These are phyloP conservation scores for Perognathus longimembris DNA, from an alignment of 2,113 vertebrate genomes.

Conservation along the genomic window DNA sequence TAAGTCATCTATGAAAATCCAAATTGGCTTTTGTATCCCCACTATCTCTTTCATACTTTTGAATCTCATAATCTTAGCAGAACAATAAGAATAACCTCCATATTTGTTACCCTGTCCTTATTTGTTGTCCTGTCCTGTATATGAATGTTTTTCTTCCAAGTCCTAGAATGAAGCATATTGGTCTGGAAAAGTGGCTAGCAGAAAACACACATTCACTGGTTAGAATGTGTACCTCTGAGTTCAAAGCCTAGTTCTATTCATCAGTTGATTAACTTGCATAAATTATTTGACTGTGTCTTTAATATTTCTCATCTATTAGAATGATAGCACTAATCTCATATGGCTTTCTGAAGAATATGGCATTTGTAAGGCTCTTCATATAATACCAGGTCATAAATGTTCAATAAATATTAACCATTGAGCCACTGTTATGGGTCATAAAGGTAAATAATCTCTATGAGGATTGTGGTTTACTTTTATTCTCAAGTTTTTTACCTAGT, in stretches of 20 bases:
- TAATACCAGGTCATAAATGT: neutral
- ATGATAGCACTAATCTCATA: neutral
- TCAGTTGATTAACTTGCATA: neutral
- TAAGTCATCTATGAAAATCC: conserved; percentile 25
- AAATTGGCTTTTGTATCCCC: neutral
- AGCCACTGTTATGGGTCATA: neutral
- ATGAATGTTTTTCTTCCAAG: neutral
- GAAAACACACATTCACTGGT: neutral
- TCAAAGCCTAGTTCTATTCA: neutral
- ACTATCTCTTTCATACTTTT: neutral
- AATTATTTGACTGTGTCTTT: neutral
- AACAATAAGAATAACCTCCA: neutral
- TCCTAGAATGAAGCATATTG: neutral
- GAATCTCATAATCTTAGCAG: neutral
- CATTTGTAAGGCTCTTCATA: conserved; percentile 6
- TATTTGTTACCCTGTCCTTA: neutral
- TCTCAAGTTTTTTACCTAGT: neutral
- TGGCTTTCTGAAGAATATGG: conserved; percentile 1
- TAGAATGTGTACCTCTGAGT: neutral
- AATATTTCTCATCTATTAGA: neutral
- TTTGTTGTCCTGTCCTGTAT: neutral
- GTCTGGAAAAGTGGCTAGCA: neutral
- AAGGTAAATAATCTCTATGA: neutral
- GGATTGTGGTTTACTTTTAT: conserved; percentile 20
- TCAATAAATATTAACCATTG: neutral